Evolutionary conservation across 2,113 vertebrate species (phyloP).

Genomic region (Mystacornis crossleyi): DNA sequence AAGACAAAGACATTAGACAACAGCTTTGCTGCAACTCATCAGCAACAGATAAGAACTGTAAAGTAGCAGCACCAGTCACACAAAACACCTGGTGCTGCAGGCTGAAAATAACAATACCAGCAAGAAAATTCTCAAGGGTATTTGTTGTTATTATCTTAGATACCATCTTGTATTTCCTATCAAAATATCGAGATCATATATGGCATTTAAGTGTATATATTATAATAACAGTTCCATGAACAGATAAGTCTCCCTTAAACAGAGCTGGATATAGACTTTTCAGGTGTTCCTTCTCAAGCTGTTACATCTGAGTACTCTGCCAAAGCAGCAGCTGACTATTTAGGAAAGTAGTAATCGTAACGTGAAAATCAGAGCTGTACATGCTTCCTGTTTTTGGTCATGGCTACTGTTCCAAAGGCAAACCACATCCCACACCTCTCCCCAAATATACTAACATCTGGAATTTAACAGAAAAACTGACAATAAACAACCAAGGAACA

Average conservation of each 20-base stretch:
- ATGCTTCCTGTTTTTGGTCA: slow-evolving; percentile 6
- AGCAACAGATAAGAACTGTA: not conserved
- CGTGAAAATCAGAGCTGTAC: not conserved
- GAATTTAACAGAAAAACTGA: not conserved
- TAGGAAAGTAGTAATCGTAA: not conserved
- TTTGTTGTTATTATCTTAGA: not conserved
- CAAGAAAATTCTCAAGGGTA: not conserved
- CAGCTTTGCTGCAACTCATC: not conserved
- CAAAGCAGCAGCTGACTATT: slow-evolving; percentile 3
- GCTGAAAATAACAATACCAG: not conserved
- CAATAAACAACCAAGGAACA: not conserved
- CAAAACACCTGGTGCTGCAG: not conserved
- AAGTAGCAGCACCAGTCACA: not conserved
- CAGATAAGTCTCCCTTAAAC: not conserved
- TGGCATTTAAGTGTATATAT: not conserved
- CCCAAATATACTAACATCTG: not conserved
- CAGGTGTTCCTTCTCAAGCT: not conserved
- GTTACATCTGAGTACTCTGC: not conserved
- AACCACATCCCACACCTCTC: not conserved
- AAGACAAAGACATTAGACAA: not conserved
- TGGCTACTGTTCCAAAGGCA: not conserved
- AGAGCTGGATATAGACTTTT: not conserved
- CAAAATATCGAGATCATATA: not conserved
- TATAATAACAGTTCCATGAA: not conserved
- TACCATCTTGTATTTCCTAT: not conserved